phyloP scores from a whole-genome alignment of 2,797 vertebrate genomes.

The Scomberomorus guttatus region DNA sequence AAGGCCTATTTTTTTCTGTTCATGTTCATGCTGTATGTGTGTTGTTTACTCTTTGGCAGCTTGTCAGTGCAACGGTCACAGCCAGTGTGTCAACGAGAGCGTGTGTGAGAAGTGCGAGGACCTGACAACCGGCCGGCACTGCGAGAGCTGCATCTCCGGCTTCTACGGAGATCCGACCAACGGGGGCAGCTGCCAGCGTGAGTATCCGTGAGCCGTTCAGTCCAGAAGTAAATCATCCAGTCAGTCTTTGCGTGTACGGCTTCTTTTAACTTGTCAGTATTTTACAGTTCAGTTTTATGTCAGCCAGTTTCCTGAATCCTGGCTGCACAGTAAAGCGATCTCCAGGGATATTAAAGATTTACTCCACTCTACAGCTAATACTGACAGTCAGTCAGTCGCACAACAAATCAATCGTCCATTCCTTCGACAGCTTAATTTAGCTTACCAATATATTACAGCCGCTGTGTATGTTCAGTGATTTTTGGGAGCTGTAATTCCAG shows the following conservation, averaged over 20 bases:
- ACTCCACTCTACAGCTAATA: conserved; percentile 12
- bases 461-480: background rate
- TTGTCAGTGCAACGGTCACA: conserved; percentile 98
- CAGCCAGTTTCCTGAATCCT: conserved; percentile 48
- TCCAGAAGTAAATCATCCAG: background rate
- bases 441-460: conserved; percentile 15
- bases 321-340: conserved; percentile 23
- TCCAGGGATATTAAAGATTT: conserved; percentile 66
- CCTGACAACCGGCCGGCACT: conserved; percentile 94
- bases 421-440: conserved; percentile 54
- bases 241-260: background rate
- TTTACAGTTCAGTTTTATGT: conserved; percentile 65
- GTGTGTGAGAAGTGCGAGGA: conserved; percentile 96
- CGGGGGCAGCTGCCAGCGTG: conserved; percentile 96
- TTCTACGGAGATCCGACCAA: conserved; percentile 98
- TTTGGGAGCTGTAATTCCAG: background rate
- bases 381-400: conserved; percentile 60
- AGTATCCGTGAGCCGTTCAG: conserved; percentile 73
- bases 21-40: background rate
- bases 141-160: conserved; percentile 95
- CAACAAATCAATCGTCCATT: conserved; percentile 61
- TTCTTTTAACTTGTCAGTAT: conserved; percentile 53
- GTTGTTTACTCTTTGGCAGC: conserved; percentile 78
- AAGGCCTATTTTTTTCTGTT: background rate
- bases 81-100: conserved; percentile 95